phyloP scores from a whole-genome alignment of 2,113 vertebrate species.

The Coptodon bakossiorum region DNA sequence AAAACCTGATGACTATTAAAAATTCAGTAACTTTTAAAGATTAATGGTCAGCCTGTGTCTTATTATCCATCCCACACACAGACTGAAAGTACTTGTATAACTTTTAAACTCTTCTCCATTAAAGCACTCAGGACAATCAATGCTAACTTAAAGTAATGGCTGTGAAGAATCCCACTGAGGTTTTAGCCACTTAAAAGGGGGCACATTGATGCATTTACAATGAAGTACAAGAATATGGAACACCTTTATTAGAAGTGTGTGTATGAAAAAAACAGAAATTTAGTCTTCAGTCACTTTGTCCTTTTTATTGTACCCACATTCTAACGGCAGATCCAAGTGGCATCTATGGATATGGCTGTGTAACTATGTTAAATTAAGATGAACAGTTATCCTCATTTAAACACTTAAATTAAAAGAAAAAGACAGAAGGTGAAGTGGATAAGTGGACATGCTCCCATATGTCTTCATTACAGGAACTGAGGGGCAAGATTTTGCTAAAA shows the following conservation, averaged over 20 bases:
- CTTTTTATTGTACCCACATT: not conserved
- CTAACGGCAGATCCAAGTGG: rapidly evolving
- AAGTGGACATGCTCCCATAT: not conserved
- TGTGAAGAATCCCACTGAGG: not conserved
- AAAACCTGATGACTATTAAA: not conserved
- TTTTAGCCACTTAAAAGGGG: not conserved
- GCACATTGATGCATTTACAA: not conserved
- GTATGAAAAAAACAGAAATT: not conserved
- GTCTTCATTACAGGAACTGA: conserved; percentile 74
- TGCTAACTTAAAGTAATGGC: conserved; percentile 21
- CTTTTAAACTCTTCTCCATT: conserved; percentile 18
- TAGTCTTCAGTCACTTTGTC: not conserved
- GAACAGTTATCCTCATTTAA: not conserved
- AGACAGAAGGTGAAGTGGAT: not conserved
- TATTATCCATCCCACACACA: not conserved
- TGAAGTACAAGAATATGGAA: not conserved
- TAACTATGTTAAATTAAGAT: not conserved
- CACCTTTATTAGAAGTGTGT: not conserved
- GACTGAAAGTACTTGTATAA: not conserved
- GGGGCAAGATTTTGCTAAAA: conserved; percentile 85
- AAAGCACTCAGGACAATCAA: conserved; percentile 42
- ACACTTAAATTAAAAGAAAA: not conserved
- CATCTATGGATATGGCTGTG: not conserved
- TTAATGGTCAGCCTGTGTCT: not conserved
- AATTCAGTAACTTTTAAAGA: not conserved